Percentiles rank a stretch among this genome's conserved stretches.
phyloP scores from a whole-genome alignment of 35 echinoderm and acorn worm genomes.

The Apostichopus californicus region DNA sequence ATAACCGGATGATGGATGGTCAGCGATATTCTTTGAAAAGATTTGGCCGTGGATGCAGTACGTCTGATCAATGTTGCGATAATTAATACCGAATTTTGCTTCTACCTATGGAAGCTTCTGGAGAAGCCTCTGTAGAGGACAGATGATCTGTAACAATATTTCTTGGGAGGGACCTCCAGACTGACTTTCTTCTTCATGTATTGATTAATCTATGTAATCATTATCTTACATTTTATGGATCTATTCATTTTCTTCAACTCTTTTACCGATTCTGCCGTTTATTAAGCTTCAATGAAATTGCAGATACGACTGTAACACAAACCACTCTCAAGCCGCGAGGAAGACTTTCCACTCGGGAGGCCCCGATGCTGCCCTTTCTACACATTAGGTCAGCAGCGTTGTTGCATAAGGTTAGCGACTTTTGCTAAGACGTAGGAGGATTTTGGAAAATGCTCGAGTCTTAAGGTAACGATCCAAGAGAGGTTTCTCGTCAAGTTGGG shows the following conservation, averaged over 20 bases:
- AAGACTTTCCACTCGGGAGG: conserved; percentile 2
- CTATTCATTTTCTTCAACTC: too few relatives aligned
- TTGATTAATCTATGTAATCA: too few relatives aligned
- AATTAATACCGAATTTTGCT: background rate
- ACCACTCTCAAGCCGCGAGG: conserved; percentile 4
- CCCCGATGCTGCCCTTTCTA: background rate
- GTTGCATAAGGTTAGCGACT: background rate
- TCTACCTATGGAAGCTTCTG: too few relatives aligned
- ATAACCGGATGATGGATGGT: background rate
- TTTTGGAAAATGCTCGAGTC: background rate
- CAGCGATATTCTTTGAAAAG: background rate
- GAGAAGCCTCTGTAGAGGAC: too few relatives aligned
- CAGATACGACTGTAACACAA: background rate
- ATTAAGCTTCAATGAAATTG: too few relatives aligned
- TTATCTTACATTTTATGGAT: too few relatives aligned
- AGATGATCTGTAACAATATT: too few relatives aligned
- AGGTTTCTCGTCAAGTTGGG: background rate
- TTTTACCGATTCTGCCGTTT: too few relatives aligned
- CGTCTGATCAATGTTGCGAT: background rate
- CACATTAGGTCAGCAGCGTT: background rate
- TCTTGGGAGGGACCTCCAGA: too few relatives aligned
- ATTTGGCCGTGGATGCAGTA: background rate
- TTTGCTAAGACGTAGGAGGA: background rate
- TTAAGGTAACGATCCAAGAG: background rate
- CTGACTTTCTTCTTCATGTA: too few relatives aligned